Evolutionary conservation across 2,888 invertebrate species (phyloP).

Genomic region (Teleiodes luculella): DNA sequence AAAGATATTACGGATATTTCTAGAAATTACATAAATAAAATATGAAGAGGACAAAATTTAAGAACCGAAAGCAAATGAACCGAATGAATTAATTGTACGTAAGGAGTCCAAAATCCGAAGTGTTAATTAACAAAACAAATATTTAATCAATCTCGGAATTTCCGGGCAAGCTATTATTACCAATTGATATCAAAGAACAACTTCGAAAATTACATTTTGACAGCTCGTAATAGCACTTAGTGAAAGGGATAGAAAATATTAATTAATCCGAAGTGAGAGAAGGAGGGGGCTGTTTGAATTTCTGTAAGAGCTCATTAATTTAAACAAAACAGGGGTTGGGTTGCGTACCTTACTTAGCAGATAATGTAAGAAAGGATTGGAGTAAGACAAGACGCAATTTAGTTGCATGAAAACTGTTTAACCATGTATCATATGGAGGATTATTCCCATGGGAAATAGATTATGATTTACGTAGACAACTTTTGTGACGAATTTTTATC

Average conservation of each 20-base stretch:
- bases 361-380: neutral
- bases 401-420: neutral
- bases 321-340: neutral
- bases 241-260: neutral
- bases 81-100: too few species aligned
- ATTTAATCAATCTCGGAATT: neutral
- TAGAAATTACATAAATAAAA: too few species aligned
- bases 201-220: neutral
- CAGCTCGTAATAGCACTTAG: neutral
- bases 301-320: slow-evolving; percentile 11
- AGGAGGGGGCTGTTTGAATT: neutral
- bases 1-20: too few species aligned
- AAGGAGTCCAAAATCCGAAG: too few species aligned
- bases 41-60: too few species aligned
- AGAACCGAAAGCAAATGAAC: too few species aligned
- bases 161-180: neutral
- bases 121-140: neutral
- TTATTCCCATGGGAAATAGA: neutral
- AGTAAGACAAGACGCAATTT: neutral
- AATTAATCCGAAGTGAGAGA: neutral
- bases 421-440: too few species aligned
- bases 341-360: neutral
- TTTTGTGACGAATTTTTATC: too few species aligned
- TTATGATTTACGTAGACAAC: too few species aligned
- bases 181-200: neutral